Evolutionary conservation across 35 echinoderm and acorn worm species (phyloP).

Genomic region (Anneissia japonica): DNA sequence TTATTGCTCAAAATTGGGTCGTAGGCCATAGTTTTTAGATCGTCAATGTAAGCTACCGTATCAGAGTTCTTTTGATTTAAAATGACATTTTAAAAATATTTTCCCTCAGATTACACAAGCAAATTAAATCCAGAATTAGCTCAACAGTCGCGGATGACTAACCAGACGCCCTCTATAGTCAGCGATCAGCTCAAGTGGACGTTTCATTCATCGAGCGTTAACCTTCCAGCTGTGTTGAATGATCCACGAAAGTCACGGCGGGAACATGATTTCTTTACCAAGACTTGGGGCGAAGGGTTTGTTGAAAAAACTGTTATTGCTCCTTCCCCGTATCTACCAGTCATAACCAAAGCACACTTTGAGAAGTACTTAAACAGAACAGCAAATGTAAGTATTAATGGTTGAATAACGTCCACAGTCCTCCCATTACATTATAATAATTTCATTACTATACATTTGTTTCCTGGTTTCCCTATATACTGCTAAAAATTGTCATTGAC

Average conservation of each 20-base stretch:
- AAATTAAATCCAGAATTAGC: constrained; percentile 14
- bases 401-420: background rate
- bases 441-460: too few relatives aligned
- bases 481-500: too few relatives aligned
- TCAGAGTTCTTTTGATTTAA: too few relatives aligned
- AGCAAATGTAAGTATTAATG: constrained; percentile 57
- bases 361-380: constrained; percentile 70
- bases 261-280: constrained; percentile 93
- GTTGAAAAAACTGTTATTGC: constrained; percentile 65
- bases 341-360: constrained; percentile 82
- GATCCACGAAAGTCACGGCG: constrained; percentile 83
- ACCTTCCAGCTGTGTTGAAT: constrained; percentile 91
- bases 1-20: too few relatives aligned
- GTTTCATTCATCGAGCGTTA: constrained; percentile 69
- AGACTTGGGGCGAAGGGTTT: constrained; percentile 94
- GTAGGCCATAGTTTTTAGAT: too few relatives aligned
- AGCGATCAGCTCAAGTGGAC: constrained; percentile 80
- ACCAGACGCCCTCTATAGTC: constrained; percentile 40
- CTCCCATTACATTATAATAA: background rate
- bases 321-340: constrained; percentile 74
- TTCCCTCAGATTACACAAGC: constrained; percentile 14
- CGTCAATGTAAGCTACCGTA: too few relatives aligned
- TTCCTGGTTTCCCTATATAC: too few relatives aligned
- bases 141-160: background rate
- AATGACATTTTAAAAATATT: too few relatives aligned